A percentile compares a stretch with the other conserved stretches of the same genome.
phyloP scores from a whole-genome alignment of 1,140 invertebrate species.

The Mactra quadrangularis region DNA sequence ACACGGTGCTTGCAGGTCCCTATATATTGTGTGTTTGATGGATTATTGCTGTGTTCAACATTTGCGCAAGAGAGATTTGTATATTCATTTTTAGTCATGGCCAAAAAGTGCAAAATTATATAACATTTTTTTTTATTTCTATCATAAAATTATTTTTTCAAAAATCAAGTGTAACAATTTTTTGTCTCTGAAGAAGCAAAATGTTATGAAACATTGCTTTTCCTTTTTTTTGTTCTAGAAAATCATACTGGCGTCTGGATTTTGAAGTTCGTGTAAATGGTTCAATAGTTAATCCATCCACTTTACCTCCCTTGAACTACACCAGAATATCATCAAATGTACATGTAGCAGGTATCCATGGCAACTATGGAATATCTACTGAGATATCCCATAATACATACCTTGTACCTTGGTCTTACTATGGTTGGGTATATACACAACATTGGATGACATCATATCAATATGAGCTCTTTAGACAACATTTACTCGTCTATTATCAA shows the following conservation, averaged over 20 bases:
- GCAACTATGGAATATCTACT: not conserved
- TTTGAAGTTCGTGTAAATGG: conserved; percentile 25
- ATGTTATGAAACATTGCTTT: too few relatives aligned
- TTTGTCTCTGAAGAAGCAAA: not conserved
- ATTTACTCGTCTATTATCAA: conserved; percentile 8
- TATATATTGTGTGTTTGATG: too few relatives aligned
- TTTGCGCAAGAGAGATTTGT: too few relatives aligned
- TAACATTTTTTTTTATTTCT: too few relatives aligned
- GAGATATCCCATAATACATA: not conserved
- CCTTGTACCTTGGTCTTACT: conserved; percentile 30
- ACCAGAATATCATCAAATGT: not conserved
- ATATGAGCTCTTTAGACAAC: conserved; percentile 37
- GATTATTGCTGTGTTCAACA: too few relatives aligned
- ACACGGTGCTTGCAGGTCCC: too few relatives aligned
- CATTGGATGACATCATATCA: conserved; percentile 20
- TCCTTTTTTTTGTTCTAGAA: conserved; percentile 27
- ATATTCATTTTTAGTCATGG: too few relatives aligned
- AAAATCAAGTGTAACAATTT: too few relatives aligned
- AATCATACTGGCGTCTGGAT: conserved; percentile 24
- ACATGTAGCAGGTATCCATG: conserved; percentile 18
- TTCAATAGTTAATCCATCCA: conserved; percentile 11
- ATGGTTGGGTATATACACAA: conserved; percentile 29
- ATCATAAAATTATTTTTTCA: too few relatives aligned
- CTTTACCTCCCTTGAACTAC: conserved; percentile 2
- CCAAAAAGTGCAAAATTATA: too few relatives aligned